Evolutionary conservation across 2,113 vertebrate genomes (phyloP).

Genomic region (Empidonax traillii): DNA sequence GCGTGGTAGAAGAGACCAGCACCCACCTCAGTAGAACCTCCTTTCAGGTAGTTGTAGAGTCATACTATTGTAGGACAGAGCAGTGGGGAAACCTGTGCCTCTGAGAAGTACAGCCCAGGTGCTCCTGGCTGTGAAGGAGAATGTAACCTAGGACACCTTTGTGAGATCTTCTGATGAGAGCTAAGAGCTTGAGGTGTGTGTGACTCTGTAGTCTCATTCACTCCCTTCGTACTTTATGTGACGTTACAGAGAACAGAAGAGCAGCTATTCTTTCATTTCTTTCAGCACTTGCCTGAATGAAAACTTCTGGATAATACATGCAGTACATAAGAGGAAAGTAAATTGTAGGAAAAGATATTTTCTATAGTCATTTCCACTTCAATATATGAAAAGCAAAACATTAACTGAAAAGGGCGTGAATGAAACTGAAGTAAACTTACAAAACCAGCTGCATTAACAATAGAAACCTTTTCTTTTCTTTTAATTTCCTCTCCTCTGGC

Average conservation of each 20-base stretch:
- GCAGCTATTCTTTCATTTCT: not conserved
- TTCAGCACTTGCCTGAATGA: not conserved
- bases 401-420: not conserved
- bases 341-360: not conserved
- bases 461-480: not conserved
- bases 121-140: not conserved
- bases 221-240: not conserved
- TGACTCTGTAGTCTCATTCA: fast-evolving
- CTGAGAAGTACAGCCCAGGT: fast-evolving
- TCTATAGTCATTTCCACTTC: not conserved
- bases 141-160: not conserved
- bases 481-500: not conserved
- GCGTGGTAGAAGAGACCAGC: not conserved
- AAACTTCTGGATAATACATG: not conserved
- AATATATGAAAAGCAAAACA: not conserved
- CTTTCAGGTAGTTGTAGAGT: not conserved
- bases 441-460: not conserved
- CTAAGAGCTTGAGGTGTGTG: not conserved
- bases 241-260: not conserved
- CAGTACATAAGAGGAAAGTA: not conserved
- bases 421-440: not conserved
- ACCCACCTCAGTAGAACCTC: not conserved
- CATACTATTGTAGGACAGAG: not conserved
- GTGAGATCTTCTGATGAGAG: not conserved
- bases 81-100: not conserved